Evolutionary conservation across 1,140 invertebrate species (phyloP).

Genomic region (Magallana angulata): DNA sequence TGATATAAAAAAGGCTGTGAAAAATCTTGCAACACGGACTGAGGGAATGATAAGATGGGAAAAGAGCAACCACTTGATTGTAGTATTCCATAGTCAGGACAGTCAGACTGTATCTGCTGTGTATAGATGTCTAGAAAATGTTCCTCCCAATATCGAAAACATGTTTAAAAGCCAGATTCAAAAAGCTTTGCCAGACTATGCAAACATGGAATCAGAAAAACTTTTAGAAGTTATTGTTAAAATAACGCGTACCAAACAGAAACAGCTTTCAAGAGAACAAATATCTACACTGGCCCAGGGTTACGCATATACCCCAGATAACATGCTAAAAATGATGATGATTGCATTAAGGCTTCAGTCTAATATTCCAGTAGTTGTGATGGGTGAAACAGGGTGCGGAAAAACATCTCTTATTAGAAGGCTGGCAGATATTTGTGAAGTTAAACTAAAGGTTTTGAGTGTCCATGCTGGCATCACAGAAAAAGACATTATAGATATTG

Average conservation of each 20-base stretch:
- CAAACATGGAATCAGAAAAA: slow-evolving; percentile 13
- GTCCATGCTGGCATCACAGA: slow-evolving; percentile 65
- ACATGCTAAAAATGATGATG: slow-evolving; percentile 63
- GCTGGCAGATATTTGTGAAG: slow-evolving; percentile 53
- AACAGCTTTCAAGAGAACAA: not conserved
- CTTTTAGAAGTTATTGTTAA: slow-evolving; percentile 55
- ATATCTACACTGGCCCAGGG: slow-evolving; percentile 30
- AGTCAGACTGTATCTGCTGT: slow-evolving; percentile 62
- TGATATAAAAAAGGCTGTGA: too few relatives aligned
- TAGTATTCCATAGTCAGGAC: slow-evolving; percentile 62
- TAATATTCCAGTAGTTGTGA: slow-evolving; percentile 55
- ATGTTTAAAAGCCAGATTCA: slow-evolving; percentile 63
- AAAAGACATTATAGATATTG: slow-evolving; percentile 42
- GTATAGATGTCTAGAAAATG: slow-evolving; percentile 53
- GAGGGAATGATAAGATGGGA: slow-evolving; percentile 67
- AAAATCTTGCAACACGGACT: too few relatives aligned
- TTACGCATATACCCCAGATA: slow-evolving; percentile 67
- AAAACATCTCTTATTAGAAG: slow-evolving; percentile 65
- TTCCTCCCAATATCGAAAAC: slow-evolving; percentile 52
- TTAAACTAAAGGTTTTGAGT: slow-evolving; percentile 52
- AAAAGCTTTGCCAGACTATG: slow-evolving; percentile 52
- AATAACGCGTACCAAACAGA: slow-evolving; percentile 42
- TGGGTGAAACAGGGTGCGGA: slow-evolving; percentile 65
- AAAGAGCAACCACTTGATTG: slow-evolving; percentile 58
- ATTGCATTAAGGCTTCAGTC: slow-evolving; percentile 56